Evolutionary conservation across 1,140 invertebrate species (phyloP), one percentile per base, ranked within the genome.

Genomic region (Neodiprion pinetum): DNA sequence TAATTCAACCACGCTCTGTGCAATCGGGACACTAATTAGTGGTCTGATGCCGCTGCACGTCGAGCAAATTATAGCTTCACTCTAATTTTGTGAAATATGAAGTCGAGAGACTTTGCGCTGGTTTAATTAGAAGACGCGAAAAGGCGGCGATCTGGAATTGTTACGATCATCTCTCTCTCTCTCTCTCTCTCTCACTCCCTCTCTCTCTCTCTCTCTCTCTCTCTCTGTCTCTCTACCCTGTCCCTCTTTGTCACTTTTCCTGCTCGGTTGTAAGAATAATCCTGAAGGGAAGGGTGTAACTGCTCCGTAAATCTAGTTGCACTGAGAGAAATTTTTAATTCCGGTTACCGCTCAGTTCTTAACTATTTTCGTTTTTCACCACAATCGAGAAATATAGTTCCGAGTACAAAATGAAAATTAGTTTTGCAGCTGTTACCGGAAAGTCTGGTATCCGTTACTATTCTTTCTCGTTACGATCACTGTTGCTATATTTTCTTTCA

Each of bases 51-150:
- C 28, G n/a, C 11, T 61, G n/a, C 53, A 14, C 53, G 53, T 9
- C 9, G 53, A 61, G 53, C 28, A 61, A 40, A 40, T 40, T 40
- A 40, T 40, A 40, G 28, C 28, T 12, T 61, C 11, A 61, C n/a
- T 61, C 53, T 61, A 61, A 61, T 61, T 61, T 61, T 7, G n/a
- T 61, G 53, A 61, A 61, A 61, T 61, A 61, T 61, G 53, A 61
- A 61, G 53, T 61, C 53, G 11, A 61, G 53, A 9, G n/a, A 61
- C 53, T 61, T 17, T 0, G 53, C n/a, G 53, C 53, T 12, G 53
- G 53, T 61, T 61, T 61, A 61, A 61, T 61, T 61, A 61, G n/a
- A 61, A 61, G 53, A 17, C 11, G 11, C 53, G 8, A 61, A 61
- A 17, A 61, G 53, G 53, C 53, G 53, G n/a, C 53, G n/a, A 61